Percentiles rank a stretch among this genome's conserved stretches.
Evolutionary conservation across 2,797 vertebrate species (phyloP).

Genomic region (Microctenopoma stevenorrisi): DNA sequence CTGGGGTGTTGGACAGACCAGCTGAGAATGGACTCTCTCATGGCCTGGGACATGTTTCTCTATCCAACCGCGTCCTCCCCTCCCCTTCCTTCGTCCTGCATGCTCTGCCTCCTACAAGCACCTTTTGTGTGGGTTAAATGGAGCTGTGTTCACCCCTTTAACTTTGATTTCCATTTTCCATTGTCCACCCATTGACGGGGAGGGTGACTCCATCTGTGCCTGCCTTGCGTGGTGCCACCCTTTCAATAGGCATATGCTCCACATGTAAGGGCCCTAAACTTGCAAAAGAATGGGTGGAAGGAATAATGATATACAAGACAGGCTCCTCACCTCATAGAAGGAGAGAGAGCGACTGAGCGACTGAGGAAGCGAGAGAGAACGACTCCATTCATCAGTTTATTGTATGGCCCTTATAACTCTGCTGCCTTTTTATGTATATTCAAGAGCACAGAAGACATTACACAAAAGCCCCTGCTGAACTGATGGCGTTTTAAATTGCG

Average conservation of each 20-base stretch:
- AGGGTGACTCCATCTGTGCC: slow-evolving; percentile 92
- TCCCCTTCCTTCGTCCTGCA: slow-evolving; percentile 81
- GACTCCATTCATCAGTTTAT: slow-evolving; percentile 83
- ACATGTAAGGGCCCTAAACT: slow-evolving; percentile 82
- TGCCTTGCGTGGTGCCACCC: slow-evolving; percentile 86
- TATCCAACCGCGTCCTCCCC: slow-evolving; percentile 80
- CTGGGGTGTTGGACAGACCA: slow-evolving; percentile 78
- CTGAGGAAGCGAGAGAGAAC: slow-evolving; percentile 52
- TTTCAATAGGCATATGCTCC: slow-evolving; percentile 89
- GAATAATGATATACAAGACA: slow-evolving; percentile 79
- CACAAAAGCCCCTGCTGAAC: slow-evolving; percentile 79
- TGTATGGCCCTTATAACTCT: slow-evolving; percentile 77
- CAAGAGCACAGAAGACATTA: slow-evolving; percentile 80
- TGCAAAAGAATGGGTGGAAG: slow-evolving; percentile 78
- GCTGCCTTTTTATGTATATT: slow-evolving; percentile 83
- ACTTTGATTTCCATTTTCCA: slow-evolving; percentile 88
- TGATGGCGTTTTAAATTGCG: slow-evolving; percentile 83
- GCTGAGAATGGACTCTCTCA: slow-evolving; percentile 88
- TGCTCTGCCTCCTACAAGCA: slow-evolving; percentile 93
- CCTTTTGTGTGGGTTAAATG: slow-evolving; percentile 89
- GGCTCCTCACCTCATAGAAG: slow-evolving; percentile 68
- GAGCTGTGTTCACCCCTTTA: slow-evolving; percentile 87
- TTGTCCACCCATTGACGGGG: slow-evolving; percentile 84
- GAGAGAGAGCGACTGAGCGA: slow-evolving; percentile 40
- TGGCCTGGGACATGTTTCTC: slow-evolving; percentile 90